Base-by-base conservation (phyloP, 2,797 vertebrate species). In the Leuciscus waleckii region DNA sequence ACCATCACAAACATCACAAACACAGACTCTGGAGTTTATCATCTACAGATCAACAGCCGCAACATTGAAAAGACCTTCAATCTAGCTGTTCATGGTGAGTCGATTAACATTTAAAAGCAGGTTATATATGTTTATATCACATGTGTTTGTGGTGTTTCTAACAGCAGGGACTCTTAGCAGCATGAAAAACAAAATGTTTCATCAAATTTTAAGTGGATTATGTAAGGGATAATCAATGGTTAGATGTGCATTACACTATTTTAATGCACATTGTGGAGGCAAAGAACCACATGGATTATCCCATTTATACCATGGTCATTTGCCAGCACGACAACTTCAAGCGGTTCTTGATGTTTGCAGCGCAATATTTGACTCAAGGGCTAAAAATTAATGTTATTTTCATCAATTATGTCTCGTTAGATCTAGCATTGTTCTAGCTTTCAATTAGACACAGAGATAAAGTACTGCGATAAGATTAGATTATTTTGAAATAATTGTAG, bases 1-100 rank as follows among this genome's bases (percentile, higher is more conserved):
- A 58, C 56, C 56, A 58, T 58, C 56, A 58, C 0, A 0, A 5
- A 58, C 56, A 58, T 0, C 4, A 58, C 0, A 1, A 10, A 9
- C 16, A 37, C 65, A 21, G 1, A 68, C 1, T 5, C 32, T 21
- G 65, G 17, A 9, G 3, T 0, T 0, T 68, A 37, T 37, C 4
- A 37, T 2, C 65, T 37, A 37, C 29, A 29, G 29, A 29, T 29
- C 29, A 29, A 29, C 29, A 29, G 29, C 29, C 29, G 29, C 29
- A 29, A 29, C 29, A 29, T 29, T 29, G 29, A 29, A 29, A 29
- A 29, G 29, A 29, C 29, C 29, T 29, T 29, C 29, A 29, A 29
- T 29, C 29, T 29, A 29, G 29, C 29, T 29, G 29, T 1, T 29
- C 29, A 29, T 29, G 29, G 29, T 29, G 29, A 29, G 29, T 29